These are phyloP conservation scores for Ptychochromis oligacanthus DNA, from an alignment of 2,113 vertebrate genomes.

Conservation along the genomic window DNA sequence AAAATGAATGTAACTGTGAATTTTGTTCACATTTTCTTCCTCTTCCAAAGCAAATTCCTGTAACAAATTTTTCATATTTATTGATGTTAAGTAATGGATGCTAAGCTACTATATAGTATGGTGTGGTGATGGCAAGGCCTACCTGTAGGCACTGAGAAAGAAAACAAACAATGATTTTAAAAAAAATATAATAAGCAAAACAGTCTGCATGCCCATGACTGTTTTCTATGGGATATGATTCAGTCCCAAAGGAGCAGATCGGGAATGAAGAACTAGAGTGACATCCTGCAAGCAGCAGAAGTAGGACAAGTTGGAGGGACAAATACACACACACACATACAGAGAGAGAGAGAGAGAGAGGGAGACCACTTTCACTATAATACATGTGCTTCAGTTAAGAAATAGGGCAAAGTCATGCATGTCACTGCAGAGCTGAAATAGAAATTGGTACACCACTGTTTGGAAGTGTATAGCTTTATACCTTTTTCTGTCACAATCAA, in stretches of 20 bases:
- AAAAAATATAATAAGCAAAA: not conserved
- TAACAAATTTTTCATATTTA: not conserved
- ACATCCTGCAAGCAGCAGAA: constrained; percentile 56
- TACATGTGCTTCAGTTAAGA: constrained; percentile 42
- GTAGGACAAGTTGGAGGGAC: constrained; percentile 58
- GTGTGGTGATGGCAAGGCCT: not conserved
- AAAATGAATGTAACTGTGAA: not conserved
- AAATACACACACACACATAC: constrained; percentile 1
- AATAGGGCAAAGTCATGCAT: constrained; percentile 62
- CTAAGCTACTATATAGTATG: not conserved
- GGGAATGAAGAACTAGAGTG: constrained; percentile 57
- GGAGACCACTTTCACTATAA: constrained; percentile 21
- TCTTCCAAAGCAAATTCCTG: not conserved
- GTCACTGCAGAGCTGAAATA: constrained; percentile 39
- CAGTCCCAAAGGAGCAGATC: constrained; percentile 31
- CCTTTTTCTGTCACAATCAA: constrained; percentile 2
- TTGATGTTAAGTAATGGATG: not conserved
- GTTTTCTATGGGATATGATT: constrained; percentile 33
- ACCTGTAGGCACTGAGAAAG: not conserved
- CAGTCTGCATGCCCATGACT: not conserved
- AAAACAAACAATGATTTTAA: not conserved
- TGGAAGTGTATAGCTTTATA: constrained; percentile 36
- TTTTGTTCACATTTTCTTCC: not conserved
- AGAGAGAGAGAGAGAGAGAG: not conserved
- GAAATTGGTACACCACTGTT: constrained; percentile 34